Conservation (phyloP, 2,888 invertebrate genomes). For the Rhaphigaster nebulosa region DNA sequence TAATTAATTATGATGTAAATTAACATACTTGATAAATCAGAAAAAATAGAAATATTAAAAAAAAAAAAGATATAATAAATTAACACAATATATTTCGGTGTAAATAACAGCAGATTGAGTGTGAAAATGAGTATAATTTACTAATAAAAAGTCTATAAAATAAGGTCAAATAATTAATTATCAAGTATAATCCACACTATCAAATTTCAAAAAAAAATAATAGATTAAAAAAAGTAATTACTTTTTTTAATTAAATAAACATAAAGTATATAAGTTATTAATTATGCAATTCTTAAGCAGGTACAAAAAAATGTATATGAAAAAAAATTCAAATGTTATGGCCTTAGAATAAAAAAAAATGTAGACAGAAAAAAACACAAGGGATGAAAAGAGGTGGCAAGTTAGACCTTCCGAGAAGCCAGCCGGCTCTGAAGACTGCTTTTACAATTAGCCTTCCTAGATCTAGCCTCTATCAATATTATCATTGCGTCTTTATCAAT, state of each 20-base stretch:
- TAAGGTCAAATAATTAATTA: no score
- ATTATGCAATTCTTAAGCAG: not conserved
- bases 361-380: not conserved
- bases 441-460: not conserved
- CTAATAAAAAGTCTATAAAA: no score
- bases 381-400: not conserved
- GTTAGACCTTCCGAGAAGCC: no score
- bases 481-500: not conserved
- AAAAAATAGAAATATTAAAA: not conserved
- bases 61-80: not conserved
- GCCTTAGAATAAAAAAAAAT: not conserved
- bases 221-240: no score
- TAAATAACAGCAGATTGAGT: no score
- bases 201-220: no score
- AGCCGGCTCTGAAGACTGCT: not conserved
- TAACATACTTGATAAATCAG: not conserved
- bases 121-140: no score
- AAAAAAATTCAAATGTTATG: not conserved
- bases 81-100: no score
- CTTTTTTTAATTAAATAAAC: not conserved
- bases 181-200: no score
- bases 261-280: not conserved
- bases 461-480: not conserved
- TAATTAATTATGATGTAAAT: not conserved
- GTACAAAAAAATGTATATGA: not conserved